Evolutionary conservation across 2,888 invertebrate genomes (phyloP), one percentile per base, ranked within the genome.

Genomic region (Zootermopsis nevadensis): DNA sequence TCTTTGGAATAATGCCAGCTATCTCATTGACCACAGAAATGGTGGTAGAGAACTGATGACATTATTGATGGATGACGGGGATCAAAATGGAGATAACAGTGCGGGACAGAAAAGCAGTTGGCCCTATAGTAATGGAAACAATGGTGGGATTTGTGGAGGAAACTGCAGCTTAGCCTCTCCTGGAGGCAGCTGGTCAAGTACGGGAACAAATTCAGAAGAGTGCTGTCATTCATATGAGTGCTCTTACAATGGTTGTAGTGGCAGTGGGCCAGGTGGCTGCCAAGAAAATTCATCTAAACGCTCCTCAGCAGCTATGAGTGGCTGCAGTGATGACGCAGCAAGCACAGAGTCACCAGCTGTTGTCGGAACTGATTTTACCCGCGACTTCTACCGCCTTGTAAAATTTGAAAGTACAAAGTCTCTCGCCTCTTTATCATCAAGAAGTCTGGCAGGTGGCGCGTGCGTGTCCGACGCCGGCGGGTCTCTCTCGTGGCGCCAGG

Each of bases 331-430:
- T 87, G 94, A 94, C 53, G 85, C 86, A 7, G 85, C 82, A 31
- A 85, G 84, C 42, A 85, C 86, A 1, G 86, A 86, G 31, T 85
- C 86, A 8, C 83, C 86, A 35, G 93, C 94, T 0, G 92, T 93
- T 67, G 91, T 94, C 31, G 94, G 94, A 31, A 92, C 94, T 24
- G 94, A 95, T 88, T 95, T 95, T 87, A 95, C 95, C 8, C 91
- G 95, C 85, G 95, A 95, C 89, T 95, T 95, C 89, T 95, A 95
- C 88, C 93, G 95, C 53, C 92, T 95, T 85, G 95, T 95, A 77
- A 95, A 95, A 89, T 95, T 95, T 88, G 95, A 95, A 88, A 95
- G 95, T 89, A 95, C 94, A 85, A 95, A 94, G 88, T 95, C 95
- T 88, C 90, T 95, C 88, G 95, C 94, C 69, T 94, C 94, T 55